Evolutionary conservation across 2,113 vertebrate species (phyloP).

Genomic region (Chloropsis cyanopogon): DNA sequence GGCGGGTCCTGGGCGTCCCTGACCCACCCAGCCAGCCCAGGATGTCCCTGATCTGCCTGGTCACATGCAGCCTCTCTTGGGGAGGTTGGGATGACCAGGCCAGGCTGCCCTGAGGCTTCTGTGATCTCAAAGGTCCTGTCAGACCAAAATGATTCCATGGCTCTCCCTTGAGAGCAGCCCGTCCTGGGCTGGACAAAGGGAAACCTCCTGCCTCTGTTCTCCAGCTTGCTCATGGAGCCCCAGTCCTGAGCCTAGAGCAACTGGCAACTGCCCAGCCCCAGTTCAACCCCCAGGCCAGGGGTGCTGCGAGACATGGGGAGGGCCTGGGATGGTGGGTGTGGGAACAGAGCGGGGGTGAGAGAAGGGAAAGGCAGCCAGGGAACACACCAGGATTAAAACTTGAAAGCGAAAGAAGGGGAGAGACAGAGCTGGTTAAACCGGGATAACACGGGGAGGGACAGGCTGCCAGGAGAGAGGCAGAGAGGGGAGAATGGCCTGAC

Average conservation of each 20-base stretch:
- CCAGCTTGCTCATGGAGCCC: background rate
- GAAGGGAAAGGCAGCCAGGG: background rate
- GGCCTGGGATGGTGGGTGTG: background rate
- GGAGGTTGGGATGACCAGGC: background rate
- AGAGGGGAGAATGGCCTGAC: background rate
- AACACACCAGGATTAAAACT: background rate
- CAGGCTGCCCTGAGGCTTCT: background rate
- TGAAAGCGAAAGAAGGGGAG: background rate
- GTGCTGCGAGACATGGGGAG: background rate
- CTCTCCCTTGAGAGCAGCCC: background rate
- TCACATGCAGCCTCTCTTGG: background rate
- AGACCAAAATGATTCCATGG: background rate
- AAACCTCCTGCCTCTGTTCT: background rate
- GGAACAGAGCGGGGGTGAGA: background rate
- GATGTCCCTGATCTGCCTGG: background rate
- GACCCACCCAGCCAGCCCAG: background rate
- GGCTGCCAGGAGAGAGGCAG: background rate
- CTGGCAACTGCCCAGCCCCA: accelerated
- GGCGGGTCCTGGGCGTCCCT: background rate
- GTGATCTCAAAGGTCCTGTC: background rate
- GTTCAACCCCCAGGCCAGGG: background rate
- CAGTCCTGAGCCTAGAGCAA: background rate
- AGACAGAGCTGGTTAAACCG: background rate
- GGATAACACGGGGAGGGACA: accelerated
- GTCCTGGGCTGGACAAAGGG: background rate